Evolutionary conservation across 2,113 vertebrate genomes (phyloP), one percentile per base, ranked within the genome.

Genomic region (Azemiops feae): DNA sequence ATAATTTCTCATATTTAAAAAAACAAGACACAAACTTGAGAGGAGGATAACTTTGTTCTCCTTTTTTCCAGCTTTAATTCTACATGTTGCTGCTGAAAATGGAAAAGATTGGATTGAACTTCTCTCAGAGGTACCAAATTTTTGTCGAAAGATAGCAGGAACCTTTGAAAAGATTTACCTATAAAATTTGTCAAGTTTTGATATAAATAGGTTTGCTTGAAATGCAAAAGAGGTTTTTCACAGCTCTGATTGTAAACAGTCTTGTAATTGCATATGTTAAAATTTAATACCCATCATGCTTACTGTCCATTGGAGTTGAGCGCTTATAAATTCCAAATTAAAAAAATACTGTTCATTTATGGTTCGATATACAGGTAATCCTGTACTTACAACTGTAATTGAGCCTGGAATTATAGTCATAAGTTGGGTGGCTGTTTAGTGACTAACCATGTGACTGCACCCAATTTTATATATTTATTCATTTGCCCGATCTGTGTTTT

Each of bases 121-220:
- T 86, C 57, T 92, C 87, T 93, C 96, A 90, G 96, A 98, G 98
- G 98, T 98, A 98, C 94, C 95, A 50, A 92, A 95, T 95, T 88
- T 94, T 88, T 92, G 92, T 87, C 43, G 88, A 10, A 86, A 27
- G 60, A 64, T 93, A 87, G 95, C 88, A 90, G n/a, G 50, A 92
- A 58, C 20, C 27, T 90, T 14, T 54, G 50, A 53, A 53, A 87
- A 95, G 52, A 55, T 89, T 23, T 11, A 85, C 25, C 92, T n/a
- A 55, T 94, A 90, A 94, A 95, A 95, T 88, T 47, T 74, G 14
- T 9, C 27, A 85, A 34, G 30, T n/a, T n/a, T 47, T 85, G 39
- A 47, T n/a, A 45, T 11, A 25, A 30, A 81, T 8, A 25, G 20
- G 16, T 9, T 20, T 86, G 22, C 54, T 87, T 87, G 89, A 54